Evolutionary conservation across 2,888 invertebrate genomes (phyloP), one percentile per base, ranked within the genome.

Genomic region (Tachina fera): DNA sequence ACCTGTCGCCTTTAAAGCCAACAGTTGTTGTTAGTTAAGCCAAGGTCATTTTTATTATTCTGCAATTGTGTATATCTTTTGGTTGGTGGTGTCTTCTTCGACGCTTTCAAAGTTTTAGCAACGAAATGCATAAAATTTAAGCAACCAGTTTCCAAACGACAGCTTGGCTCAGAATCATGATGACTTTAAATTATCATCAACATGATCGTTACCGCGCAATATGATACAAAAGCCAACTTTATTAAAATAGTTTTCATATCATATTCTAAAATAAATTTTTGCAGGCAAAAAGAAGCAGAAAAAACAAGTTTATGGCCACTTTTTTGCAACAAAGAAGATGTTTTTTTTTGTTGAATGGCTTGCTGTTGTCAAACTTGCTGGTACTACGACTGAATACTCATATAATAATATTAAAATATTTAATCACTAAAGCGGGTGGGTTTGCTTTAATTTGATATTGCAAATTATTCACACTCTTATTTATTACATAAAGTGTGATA

Each of bases 1-100:
- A 80, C 63, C 76, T 80, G 83, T 76, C 79, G 79, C 76, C 83
- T 83, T 72, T 76, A 74, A 67, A 77, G 19, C 45, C 47, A 80
- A 41, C 81, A 81, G 77, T 77, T 77, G 68, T 74, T 77, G 63
- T 51, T 74, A 67, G 63, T 51, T 74, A 67, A 83, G 71, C 76
- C 86, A 86, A 86, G 86, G 86, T 83, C 86, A 86, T 77, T 67
- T 76, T 67, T 53, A 67, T 79, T 51, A 67, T 79, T 51, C 79
- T 71, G 65, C 61, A 84, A 79, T 47, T 11, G n/a, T 45, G 56
- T 31, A 2, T 31, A 6, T 31, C 31, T 5, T 0, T 6, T 31
- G 31, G 31, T 31, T n/a, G 43, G 43, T 60, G 43, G 31, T 51
- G 39, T 53, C 75, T 41, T 81, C 75, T 75, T 81, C 68, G 75